Evolutionary conservation across 1,140 invertebrate species (phyloP), one percentile per base, ranked within the genome.

Genomic region (Oryctes rhinoceros): DNA sequence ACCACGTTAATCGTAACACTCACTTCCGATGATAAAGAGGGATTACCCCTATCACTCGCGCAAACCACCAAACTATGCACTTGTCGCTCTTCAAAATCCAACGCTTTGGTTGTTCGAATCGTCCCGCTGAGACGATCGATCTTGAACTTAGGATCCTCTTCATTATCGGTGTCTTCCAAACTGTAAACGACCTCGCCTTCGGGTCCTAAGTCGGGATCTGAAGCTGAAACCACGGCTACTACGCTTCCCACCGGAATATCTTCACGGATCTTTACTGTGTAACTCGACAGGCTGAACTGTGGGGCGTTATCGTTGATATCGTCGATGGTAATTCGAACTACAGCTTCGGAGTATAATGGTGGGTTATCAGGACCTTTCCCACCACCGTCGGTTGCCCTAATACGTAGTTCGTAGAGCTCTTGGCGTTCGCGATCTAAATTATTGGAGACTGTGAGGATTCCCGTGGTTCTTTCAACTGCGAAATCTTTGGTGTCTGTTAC

Each of bases 261-360:
- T 88, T 99, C 97, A 0, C 96, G 91, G 0, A 97, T 92, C 86
- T 96, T 95, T 4, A 97, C 94, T 3, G 90, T 91, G 85, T 96
- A 96, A 53, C 90, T 92, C 15, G 91, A 83, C 4, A 95, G 87
- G 20, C 92, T 91, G 83, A 98, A 99, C 48, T 89, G 90, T 0
- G 97, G 97, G 0, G 94, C 90, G 85, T 97, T 97, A 87, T 99
- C 97, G 86, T 99, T 99, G 30, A 97, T 93, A 86, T 99, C 97
- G 83, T 96, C 93, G 0, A 98, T 92, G 1, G 91, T 90, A 18
- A 98, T 91, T 20, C 95, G 89, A 44, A 98, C 92, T 1, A 94
- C 81, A 1, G 96, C 95, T 80, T 96, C 94, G 0, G 94, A 92
- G 81, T 92, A 92, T 9, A 96, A 88, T 1, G 91, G 87, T 0